Conservation (phyloP, 2,113 vertebrate genomes). For the Serilophus lunatus region DNA sequence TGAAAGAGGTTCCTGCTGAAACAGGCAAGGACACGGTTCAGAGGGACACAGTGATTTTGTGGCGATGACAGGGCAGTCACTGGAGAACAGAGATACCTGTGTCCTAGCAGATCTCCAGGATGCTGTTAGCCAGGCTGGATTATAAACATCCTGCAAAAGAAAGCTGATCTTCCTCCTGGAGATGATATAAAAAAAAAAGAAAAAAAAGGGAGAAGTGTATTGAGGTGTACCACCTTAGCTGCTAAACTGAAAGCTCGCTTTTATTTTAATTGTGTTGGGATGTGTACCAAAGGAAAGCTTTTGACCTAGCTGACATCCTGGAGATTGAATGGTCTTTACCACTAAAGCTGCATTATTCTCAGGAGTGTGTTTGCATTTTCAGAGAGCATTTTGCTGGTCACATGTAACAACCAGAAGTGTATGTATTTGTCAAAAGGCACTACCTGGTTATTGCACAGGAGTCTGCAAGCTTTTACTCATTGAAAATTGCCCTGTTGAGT, state of each 20-base stretch:
- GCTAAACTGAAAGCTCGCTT: neutral
- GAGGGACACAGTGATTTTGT: neutral
- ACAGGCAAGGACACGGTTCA: neutral
- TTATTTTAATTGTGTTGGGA: neutral
- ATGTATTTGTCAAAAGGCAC: neutral
- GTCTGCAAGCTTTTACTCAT: neutral
- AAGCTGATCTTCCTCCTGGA: neutral
- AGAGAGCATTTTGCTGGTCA: neutral
- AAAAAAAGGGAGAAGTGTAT: neutral
- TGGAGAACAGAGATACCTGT: neutral
- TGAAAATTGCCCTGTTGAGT: neutral
- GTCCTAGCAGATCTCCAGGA: neutral
- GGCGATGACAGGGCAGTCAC: neutral
- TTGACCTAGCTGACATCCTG: neutral
- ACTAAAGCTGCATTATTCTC: neutral
- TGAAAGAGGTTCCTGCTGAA: neutral
- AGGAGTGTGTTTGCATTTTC: neutral
- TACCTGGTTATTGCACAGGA: neutral
- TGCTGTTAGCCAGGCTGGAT: neutral
- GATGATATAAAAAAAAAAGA: neutral
- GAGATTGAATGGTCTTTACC: neutral
- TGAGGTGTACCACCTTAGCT: neutral
- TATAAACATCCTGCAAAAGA: neutral
- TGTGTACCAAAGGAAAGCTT: neutral
- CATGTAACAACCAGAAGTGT: neutral